These are phyloP conservation scores for Muschampia plurimacula DNA, from an alignment of 2,888 invertebrate species.

Conservation along the genomic window DNA sequence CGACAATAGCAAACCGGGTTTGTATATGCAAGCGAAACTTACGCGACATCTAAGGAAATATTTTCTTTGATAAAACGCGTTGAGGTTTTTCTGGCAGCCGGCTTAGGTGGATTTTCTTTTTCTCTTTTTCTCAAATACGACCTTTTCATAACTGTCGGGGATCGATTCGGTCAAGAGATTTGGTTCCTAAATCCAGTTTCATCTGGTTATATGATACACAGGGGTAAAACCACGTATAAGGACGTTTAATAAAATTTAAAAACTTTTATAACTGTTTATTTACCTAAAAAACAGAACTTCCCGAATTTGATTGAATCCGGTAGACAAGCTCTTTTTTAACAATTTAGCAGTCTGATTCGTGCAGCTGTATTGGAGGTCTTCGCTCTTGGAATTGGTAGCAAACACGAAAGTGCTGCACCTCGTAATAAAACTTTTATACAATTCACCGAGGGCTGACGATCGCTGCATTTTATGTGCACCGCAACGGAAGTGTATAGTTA, in stretches of 20 bases:
- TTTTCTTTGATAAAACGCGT: conserved; percentile 70
- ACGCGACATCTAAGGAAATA: conserved; percentile 73
- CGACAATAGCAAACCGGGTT: conserved; percentile 48
- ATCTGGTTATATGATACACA: conserved; percentile 51
- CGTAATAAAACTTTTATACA: conserved; percentile 55
- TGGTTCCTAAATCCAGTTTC: conserved; percentile 65
- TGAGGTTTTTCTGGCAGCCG: conserved; percentile 68
- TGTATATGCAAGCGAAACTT: conserved; percentile 60
- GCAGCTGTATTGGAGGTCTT: conserved; percentile 29
- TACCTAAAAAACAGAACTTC: conserved; percentile 9
- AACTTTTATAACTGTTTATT: neutral
- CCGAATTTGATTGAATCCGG: conserved; percentile 24
- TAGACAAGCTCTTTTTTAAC: conserved; percentile 37
- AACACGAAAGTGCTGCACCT: conserved; percentile 49
- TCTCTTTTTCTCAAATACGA: conserved; percentile 60
- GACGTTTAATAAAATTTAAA: neutral
- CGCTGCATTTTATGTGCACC: conserved; percentile 61
- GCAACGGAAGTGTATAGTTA: conserved; percentile 78
- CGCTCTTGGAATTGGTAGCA: conserved; percentile 48
- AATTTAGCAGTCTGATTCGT: conserved; percentile 32
- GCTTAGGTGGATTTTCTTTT: conserved; percentile 72
- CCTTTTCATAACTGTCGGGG: conserved; percentile 81
- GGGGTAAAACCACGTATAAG: neutral
- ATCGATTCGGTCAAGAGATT: conserved; percentile 71
- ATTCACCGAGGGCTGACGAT: conserved; percentile 62